Percentiles rank a stretch among this genome's conserved stretches.
Conservation (phyloP, 2,888 invertebrate species). For the Andrena trimmerana region DNA sequence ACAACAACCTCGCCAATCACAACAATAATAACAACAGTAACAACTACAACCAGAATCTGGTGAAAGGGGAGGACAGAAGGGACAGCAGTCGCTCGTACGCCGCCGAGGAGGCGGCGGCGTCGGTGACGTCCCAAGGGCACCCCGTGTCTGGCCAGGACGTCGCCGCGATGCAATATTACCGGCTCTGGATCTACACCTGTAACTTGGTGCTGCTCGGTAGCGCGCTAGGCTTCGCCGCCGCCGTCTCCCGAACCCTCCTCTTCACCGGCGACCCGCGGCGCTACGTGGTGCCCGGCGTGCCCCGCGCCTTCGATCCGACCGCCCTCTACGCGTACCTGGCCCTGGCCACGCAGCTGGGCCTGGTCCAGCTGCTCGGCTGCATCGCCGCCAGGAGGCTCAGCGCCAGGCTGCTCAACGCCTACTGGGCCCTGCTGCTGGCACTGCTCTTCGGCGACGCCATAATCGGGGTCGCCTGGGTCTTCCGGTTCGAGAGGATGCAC, state of each 20-base stretch:
- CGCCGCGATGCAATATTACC: constrained; percentile 92
- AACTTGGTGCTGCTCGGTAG: constrained; percentile 94
- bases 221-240: constrained; percentile 92
- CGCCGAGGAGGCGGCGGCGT: constrained; percentile 71
- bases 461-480: constrained; percentile 94
- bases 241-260: constrained; percentile 90
- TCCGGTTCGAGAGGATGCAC: constrained; percentile 91
- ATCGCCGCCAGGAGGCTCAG: constrained; percentile 92
- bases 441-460: constrained; percentile 94
- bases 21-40: constrained; percentile 67
- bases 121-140: constrained; percentile 73
- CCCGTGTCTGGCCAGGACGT: constrained; percentile 87
- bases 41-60: constrained; percentile 57
- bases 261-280: constrained; percentile 89
- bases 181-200: constrained; percentile 97
- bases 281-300: constrained; percentile 90
- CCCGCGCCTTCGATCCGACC: constrained; percentile 91
- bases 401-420: constrained; percentile 92
- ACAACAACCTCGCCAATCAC: constrained; percentile 63
- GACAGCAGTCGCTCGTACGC: constrained; percentile 57
- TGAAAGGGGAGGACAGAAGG: constrained; percentile 53
- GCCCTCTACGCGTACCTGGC: constrained; percentile 95
- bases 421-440: constrained; percentile 92
- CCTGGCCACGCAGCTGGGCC: constrained; percentile 90
- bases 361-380: constrained; percentile 92